These are phyloP conservation scores for Drosophila albomicans DNA, from an alignment of 1,140 invertebrate species.

Conservation along the genomic window DNA sequence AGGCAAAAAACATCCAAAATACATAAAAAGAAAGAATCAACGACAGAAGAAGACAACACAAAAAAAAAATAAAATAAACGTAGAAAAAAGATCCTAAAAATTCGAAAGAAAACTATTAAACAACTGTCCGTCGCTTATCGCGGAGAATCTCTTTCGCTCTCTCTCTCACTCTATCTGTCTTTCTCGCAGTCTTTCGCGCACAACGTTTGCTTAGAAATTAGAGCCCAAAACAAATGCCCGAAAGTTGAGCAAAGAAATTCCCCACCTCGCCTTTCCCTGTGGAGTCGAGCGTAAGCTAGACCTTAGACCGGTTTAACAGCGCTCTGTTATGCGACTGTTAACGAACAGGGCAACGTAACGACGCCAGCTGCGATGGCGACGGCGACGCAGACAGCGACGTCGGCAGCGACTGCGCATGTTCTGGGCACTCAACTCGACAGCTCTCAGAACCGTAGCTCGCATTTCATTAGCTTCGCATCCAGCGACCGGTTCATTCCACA, in stretches of 20 bases:
- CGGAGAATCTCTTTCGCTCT: slow-evolving; percentile 50
- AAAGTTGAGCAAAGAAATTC: slow-evolving; percentile 50
- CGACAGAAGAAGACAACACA: slow-evolving; percentile 13
- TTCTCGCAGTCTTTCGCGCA: slow-evolving; percentile 29
- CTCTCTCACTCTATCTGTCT: slow-evolving; percentile 9
- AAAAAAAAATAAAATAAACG: slow-evolving; percentile 33
- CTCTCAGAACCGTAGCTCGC: slow-evolving; percentile 66
- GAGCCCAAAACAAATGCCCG: slow-evolving; percentile 78
- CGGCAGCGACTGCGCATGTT: slow-evolving; percentile 43
- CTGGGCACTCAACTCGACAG: slow-evolving; percentile 72
- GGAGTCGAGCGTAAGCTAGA: neutral
- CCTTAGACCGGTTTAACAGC: slow-evolving; percentile 69
- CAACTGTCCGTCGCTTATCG: slow-evolving; percentile 74
- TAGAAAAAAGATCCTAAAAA: slow-evolving; percentile 48
- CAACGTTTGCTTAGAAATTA: slow-evolving; percentile 80
- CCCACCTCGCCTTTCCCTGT: neutral
- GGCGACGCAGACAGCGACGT: slow-evolving; percentile 1
- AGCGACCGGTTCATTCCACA: slow-evolving; percentile 67
- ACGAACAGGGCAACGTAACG: slow-evolving; percentile 48
- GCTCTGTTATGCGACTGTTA: slow-evolving; percentile 62
- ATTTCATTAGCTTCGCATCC: slow-evolving; percentile 79
- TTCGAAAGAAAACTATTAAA: slow-evolving; percentile 83
- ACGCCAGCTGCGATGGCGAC: slow-evolving; percentile 13
- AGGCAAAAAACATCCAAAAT: slow-evolving; percentile 33
- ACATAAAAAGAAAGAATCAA: slow-evolving; percentile 27